Evolutionary conservation across 2,888 invertebrate genomes (phyloP), one percentile per base, ranked within the genome.

Genomic region (Encarsia formosa): DNA sequence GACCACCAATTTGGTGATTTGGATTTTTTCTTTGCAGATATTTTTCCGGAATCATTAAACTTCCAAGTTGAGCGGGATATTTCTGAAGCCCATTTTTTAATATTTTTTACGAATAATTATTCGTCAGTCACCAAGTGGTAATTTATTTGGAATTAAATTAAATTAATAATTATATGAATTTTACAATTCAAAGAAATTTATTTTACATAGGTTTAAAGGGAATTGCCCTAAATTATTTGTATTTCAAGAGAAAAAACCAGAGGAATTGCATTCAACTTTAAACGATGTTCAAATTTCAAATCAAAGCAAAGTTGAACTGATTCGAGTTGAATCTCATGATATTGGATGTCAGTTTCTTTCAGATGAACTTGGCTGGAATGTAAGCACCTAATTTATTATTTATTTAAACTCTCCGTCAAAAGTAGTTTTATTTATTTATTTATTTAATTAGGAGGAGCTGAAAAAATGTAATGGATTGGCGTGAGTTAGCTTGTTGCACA

Each of bases 111-210:
- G 3, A 39, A 50, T 4, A 31, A 20, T 20, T 19, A 44, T 15
- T 39, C 44, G 23, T 39, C 44, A 26, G 19, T 39, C 20, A 39
- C 44, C 4, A 50, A 44, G 20, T 50, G 50, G 50, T 50, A 44
- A 34, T n/a, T 5, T 19, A 22, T 5, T 43, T 32, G 24, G 13
- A 19, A 22, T 18, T 15, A 26, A 8, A 32, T 35, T 11, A 4
- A 9, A 9, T 8, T 13, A 29, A 13, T 9, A 9, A 29, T 29
- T 29, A 29, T 29, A 13, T 29, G n/a, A n/a, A n/a, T 29, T 29
- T 9, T 29, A 29, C 29, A 29, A 29, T 29, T 13, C 8, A 9
- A 9, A 9, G 8, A 29, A 9, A 29, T 16, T 37, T 42, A 19
- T 41, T 26, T 29, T 24, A 31, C 20, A 29, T 29, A 50, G 50